A percentile compares a stretch with the other conserved stretches of the same genome.
These are phyloP conservation scores for Drosophila mauritiana DNA, from an alignment of 1,140 invertebrate genomes.

Conservation along the genomic window DNA sequence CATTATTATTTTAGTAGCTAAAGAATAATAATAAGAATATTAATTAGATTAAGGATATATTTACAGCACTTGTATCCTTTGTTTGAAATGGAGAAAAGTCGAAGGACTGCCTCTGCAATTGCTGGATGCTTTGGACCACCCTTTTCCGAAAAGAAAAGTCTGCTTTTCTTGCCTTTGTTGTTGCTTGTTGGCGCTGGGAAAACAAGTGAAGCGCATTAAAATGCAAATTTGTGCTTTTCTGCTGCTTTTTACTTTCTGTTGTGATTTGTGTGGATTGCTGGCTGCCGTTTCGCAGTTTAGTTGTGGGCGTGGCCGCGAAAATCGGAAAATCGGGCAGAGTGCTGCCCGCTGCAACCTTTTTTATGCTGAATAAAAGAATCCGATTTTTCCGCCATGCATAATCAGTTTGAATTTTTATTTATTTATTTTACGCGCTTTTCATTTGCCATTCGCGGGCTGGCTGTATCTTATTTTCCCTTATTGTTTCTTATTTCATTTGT, in stretches of 20 bases:
- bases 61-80: background rate
- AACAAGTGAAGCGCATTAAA: slow-evolving; percentile 83
- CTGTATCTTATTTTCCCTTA: slow-evolving; percentile 41
- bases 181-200: slow-evolving; percentile 51
- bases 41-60: too few relatives aligned
- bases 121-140: background rate
- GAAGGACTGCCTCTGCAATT: slow-evolving; percentile 21
- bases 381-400: slow-evolving; percentile 80
- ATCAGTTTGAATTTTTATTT: slow-evolving; percentile 81
- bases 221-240: slow-evolving; percentile 71
- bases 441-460: slow-evolving; percentile 56
- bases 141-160: slow-evolving; percentile 10
- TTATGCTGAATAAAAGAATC: slow-evolving; percentile 45
- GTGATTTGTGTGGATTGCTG: slow-evolving; percentile 70
- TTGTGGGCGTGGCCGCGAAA: slow-evolving; percentile 63
- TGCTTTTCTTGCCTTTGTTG: slow-evolving; percentile 16
- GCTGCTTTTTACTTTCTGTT: slow-evolving; percentile 45
- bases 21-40: too few relatives aligned
- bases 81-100: slow-evolving; percentile 3
- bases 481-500: slow-evolving; percentile 45
- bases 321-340: slow-evolving; percentile 26
- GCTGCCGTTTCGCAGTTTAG: slow-evolving; percentile 65
- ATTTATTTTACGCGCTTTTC: slow-evolving; percentile 82
- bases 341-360: slow-evolving; percentile 37
- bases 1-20: too few relatives aligned